A percentile compares a stretch with the other conserved stretches of the same genome.
phyloP scores from a whole-genome alignment of 2,113 vertebrate genomes.

The Halichoeres trimaculatus region DNA sequence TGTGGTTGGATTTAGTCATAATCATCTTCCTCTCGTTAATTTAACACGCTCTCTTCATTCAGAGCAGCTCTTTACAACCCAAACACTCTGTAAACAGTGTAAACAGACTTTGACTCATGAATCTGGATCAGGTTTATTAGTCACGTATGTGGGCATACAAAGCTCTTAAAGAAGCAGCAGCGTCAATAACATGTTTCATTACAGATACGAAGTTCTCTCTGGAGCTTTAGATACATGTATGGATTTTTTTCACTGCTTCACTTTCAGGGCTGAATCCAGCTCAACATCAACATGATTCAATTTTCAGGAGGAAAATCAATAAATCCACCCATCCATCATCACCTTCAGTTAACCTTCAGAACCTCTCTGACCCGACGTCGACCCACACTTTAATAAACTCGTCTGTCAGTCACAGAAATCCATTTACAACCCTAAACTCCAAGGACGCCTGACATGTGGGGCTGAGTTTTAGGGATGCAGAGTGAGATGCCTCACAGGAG shows the following conservation, averaged over 20 bases:
- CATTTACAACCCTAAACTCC: neutral
- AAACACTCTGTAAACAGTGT: no score
- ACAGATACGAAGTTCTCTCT: no score
- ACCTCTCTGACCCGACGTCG: fast-evolving
- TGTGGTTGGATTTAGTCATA: slow-evolving; percentile 4
- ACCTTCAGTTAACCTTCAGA: neutral
- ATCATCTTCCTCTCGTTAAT: slow-evolving; percentile 17
- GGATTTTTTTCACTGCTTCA: neutral
- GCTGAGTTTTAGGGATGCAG: neutral
- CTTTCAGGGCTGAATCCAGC: neutral
- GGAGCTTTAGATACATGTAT: no score
- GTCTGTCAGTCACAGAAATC: neutral
- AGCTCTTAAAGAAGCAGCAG: no score
- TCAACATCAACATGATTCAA: neutral
- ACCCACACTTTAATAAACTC: neutral
- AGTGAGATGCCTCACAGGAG: no score
- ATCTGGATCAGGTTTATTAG: neutral
- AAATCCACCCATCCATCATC: neutral
- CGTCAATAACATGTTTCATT: no score
- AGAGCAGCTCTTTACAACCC: no score
- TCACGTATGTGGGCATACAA: no score
- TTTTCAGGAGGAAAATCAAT: slow-evolving; percentile 8
- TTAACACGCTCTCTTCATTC: neutral
- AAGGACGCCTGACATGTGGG: neutral
- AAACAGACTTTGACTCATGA: neutral